Evolutionary conservation across 2,888 invertebrate genomes (phyloP).

Genomic region (Patella pellucida): DNA sequence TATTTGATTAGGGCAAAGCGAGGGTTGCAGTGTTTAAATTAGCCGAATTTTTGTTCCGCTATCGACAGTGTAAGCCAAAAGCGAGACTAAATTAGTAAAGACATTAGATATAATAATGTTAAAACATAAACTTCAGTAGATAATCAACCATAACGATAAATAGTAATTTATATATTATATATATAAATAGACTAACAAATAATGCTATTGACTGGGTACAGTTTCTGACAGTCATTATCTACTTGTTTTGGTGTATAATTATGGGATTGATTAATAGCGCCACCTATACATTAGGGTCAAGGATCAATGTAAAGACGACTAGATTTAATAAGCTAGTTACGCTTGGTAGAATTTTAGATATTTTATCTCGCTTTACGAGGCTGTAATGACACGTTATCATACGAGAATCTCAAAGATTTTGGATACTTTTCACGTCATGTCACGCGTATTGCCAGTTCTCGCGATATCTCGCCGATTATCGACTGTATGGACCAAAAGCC

Average conservation of each 20-base stretch:
- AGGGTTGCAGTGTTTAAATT: too few species aligned
- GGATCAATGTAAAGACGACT: slow-evolving; percentile 6
- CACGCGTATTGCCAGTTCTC: slow-evolving; percentile 1
- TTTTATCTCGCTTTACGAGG: slow-evolving; percentile 7
- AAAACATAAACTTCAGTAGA: too few species aligned
- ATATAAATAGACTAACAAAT: too few species aligned
- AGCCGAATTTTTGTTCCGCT: too few species aligned
- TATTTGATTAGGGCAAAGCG: too few species aligned
- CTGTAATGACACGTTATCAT: slow-evolving; percentile 9
- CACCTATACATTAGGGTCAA: slow-evolving; percentile 6
- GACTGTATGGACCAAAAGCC: neutral
- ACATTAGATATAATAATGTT: too few species aligned
- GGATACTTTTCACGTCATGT: slow-evolving; percentile 7
- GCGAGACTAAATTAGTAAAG: too few species aligned
- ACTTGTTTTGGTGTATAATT: neutral
- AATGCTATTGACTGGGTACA: too few species aligned
- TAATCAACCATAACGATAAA: too few species aligned
- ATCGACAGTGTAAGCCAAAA: too few species aligned
- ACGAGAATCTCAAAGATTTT: neutral
- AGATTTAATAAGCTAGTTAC: slow-evolving; percentile 10
- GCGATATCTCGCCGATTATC: slow-evolving; percentile 3
- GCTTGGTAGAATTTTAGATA: slow-evolving; percentile 1
- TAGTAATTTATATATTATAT: too few species aligned
- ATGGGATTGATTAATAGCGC: slow-evolving; percentile 10
- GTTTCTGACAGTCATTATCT: too few species aligned